Evolutionary conservation across 2,113 vertebrate species (phyloP).

Genomic region (Callithrix jacchus): DNA sequence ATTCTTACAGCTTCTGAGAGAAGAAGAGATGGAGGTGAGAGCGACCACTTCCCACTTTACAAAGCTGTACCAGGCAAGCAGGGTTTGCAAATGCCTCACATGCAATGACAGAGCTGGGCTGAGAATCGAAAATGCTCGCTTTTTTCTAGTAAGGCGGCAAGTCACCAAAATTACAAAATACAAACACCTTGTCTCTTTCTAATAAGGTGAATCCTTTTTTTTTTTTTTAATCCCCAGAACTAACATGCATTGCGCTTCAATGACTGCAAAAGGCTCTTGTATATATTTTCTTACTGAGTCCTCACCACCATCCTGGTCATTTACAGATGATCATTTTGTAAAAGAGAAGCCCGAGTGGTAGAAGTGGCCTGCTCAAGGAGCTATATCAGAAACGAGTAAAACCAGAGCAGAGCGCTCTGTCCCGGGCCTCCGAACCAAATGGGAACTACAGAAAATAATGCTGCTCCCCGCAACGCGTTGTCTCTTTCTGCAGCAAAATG

Average conservation of each 20-base stretch:
- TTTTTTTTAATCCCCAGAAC: background rate
- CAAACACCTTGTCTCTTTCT: background rate
- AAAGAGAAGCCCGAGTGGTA: background rate
- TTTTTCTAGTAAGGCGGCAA: background rate
- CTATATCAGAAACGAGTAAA: background rate
- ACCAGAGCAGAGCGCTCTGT: no score
- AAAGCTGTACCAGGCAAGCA: background rate
- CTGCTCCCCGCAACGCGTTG: rapidly evolving
- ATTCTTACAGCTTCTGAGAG: background rate
- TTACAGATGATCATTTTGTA: background rate
- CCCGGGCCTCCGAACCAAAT: background rate
- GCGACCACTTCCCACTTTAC: background rate
- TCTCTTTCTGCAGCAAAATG: background rate
- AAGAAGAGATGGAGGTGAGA: background rate
- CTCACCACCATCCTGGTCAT: background rate
- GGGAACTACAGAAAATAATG: background rate
- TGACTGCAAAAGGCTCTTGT: background rate
- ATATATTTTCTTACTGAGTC: background rate
- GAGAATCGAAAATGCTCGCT: background rate
- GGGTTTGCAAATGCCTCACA: background rate
- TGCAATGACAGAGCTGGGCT: background rate
- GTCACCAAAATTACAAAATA: background rate
- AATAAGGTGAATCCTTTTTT: background rate
- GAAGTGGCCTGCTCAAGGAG: background rate
- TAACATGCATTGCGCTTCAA: background rate